A percentile compares a stretch with the other conserved stretches of the same genome.
These are phyloP conservation scores for Mythimna albipuncta DNA, from an alignment of 2,888 invertebrate genomes.

Conservation along the genomic window DNA sequence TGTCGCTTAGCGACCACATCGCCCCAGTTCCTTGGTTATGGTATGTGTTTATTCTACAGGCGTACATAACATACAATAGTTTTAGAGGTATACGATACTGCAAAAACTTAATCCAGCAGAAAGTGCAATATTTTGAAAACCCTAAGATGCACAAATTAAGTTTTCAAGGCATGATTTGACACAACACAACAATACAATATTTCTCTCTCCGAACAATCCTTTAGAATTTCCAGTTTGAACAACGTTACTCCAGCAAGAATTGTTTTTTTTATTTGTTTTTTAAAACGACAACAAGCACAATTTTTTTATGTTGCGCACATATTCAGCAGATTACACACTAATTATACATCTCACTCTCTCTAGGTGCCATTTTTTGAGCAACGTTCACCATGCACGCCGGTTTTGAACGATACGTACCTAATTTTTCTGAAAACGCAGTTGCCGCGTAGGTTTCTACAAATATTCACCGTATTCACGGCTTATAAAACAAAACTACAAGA, in stretches of 20 bases:
- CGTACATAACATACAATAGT: too few relatives aligned
- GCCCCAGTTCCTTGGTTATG: too few relatives aligned
- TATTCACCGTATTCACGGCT: not conserved
- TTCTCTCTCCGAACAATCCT: not conserved
- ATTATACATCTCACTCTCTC: too few relatives aligned
- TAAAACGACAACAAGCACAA: too few relatives aligned
- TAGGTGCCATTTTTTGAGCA: too few relatives aligned
- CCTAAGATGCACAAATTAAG: not conserved
- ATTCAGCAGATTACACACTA: too few relatives aligned
- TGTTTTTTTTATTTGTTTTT: too few relatives aligned
- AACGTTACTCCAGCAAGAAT: not conserved
- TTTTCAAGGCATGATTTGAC: not conserved
- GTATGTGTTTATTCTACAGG: too few relatives aligned
- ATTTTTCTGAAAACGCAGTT: not conserved
- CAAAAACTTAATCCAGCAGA: not conserved
- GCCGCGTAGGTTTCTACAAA: too few relatives aligned
- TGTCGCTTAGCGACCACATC: too few relatives aligned
- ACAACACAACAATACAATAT: not conserved
- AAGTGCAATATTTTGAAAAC: not conserved
- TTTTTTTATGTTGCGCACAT: too few relatives aligned
- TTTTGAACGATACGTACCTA: not conserved
- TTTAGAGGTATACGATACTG: not conserved
- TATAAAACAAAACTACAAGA: slow-evolving; percentile 13
- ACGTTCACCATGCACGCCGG: not conserved
- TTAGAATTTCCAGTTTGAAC: not conserved